Percentiles rank a stretch among this genome's conserved stretches.
phyloP scores from a whole-genome alignment of 2,888 invertebrate species.

The Eurytoma californica region DNA sequence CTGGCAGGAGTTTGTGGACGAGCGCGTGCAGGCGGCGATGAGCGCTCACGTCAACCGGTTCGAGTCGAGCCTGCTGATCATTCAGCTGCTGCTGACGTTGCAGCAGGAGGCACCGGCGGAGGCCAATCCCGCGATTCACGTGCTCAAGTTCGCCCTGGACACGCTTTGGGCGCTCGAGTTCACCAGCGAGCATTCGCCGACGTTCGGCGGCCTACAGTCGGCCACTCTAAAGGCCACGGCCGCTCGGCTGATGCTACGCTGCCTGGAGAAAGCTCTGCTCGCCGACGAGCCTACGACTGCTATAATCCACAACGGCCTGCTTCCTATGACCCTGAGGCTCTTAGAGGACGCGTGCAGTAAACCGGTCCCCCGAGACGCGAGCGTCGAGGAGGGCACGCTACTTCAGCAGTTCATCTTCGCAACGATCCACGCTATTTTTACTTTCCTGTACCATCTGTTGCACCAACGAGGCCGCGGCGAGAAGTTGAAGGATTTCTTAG shows the following conservation, averaged over 20 bases:
- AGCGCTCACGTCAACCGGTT: slow-evolving; percentile 77
- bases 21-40: slow-evolving; percentile 77
- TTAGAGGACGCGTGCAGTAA: slow-evolving; percentile 77
- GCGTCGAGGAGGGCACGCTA: slow-evolving; percentile 75
- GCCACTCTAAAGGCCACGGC: slow-evolving; percentile 78
- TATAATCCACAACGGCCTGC: slow-evolving; percentile 78
- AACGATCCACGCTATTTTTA: slow-evolving; percentile 78
- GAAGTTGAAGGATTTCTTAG: slow-evolving; percentile 76
- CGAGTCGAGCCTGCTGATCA: slow-evolving; percentile 78
- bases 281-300: slow-evolving; percentile 77
- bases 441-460: slow-evolving; percentile 79
- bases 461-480: slow-evolving; percentile 76
- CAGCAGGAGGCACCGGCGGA: slow-evolving; percentile 77
- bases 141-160: slow-evolving; percentile 79
- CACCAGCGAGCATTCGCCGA: slow-evolving; percentile 73
- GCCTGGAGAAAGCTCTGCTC: slow-evolving; percentile 78
- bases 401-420: slow-evolving; percentile 80
- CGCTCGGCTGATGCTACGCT: slow-evolving; percentile 78
- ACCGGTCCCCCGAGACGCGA: slow-evolving; percentile 56
- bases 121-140: slow-evolving; percentile 78
- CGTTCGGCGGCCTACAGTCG: slow-evolving; percentile 69
- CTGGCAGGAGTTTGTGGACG: slow-evolving; percentile 77
- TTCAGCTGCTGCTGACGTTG: slow-evolving; percentile 78
- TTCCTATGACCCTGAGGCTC: slow-evolving; percentile 80
- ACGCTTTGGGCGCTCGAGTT: slow-evolving; percentile 80